Evolutionary conservation across 2,888 invertebrate genomes (phyloP), one percentile per base, ranked within the genome.

Genomic region (Alitta virens): DNA sequence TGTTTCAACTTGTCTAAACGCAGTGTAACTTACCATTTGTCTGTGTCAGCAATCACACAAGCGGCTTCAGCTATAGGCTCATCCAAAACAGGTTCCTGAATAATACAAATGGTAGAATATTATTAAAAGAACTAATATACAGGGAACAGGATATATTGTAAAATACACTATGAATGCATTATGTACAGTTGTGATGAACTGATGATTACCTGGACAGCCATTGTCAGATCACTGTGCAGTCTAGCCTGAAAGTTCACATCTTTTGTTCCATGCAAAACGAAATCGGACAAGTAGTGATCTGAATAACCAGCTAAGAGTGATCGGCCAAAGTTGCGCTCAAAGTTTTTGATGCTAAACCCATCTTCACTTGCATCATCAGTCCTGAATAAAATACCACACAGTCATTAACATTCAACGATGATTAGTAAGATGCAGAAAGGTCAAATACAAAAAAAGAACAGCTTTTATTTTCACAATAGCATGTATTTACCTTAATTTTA

Each of bases 31-130:
- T 84, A 91, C 92, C 93, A 94, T 56, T 87, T 89, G 74, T 90
- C 89, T 68, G 88, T 86, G 75, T 91, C 88, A 0, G 91, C 94
- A 38, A 94, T 85, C 66, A 94, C 89, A 68, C 91, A 92, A 49
- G 92, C 86, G 56, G 92, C 88, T 81, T 92, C 92, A 0, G 90
- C 86, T 42, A 89, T 86, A 14, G 76, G 78, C 72, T 89, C 88
- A 75, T 91, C 91, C 42, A 83, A 69, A 7, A 82, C 75, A 26
- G 81, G 75, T 67, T 84, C 75, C 78, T 81, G 71, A 46, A 76
- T 63, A 26, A 60, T 53, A 5, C 51, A 54, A 63, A 49, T 49
- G 23, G 27, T 33, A 33, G n/a, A n/a, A n/a, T n/a, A n/a, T n/a
- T n/a, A n/a, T n/a, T n/a, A n/a, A n/a, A n/a, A n/a, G n/a, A n/a